phyloP scores from a whole-genome alignment of 2,797 vertebrate species.

The Pogonophryne albipinna region DNA sequence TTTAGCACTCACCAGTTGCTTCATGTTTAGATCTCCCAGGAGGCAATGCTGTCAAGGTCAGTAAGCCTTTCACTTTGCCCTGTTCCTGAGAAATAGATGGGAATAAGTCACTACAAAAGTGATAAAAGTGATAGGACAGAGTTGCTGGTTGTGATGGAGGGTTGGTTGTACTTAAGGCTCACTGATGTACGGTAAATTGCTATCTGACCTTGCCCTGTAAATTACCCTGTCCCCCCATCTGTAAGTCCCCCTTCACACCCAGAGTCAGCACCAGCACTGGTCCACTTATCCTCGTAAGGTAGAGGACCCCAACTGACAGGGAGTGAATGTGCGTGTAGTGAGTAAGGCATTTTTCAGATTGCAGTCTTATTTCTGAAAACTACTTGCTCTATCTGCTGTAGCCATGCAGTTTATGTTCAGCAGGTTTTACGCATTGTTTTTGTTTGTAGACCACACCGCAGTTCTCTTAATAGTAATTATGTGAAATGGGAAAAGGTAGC shows the following conservation, averaged over 20 bases:
- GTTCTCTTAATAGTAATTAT: too few species aligned
- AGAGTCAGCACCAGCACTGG: not conserved
- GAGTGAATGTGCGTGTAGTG: too few species aligned
- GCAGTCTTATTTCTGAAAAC: too few species aligned
- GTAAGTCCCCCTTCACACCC: slow-evolving; percentile 13
- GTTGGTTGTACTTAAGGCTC: slow-evolving; percentile 9
- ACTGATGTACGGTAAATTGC: slow-evolving; percentile 18
- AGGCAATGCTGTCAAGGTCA: slow-evolving; percentile 20
- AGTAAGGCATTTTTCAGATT: too few species aligned
- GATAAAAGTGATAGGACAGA: not conserved
- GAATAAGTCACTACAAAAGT: slow-evolving; percentile 25
- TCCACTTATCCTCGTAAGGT: not conserved
- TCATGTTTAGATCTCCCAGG: slow-evolving; percentile 27
- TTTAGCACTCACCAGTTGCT: slow-evolving; percentile 59
- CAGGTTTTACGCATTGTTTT: too few species aligned
- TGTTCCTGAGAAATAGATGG: slow-evolving; percentile 50
- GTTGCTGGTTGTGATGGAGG: not conserved
- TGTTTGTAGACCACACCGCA: too few species aligned
- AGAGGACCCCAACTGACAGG: too few species aligned
- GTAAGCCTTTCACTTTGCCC: slow-evolving; percentile 27
- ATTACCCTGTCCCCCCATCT: slow-evolving; percentile 4
- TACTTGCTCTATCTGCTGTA: too few species aligned
- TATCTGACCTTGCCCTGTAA: slow-evolving; percentile 11
- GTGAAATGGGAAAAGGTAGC: too few species aligned
- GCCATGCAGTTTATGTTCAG: too few species aligned